Base-by-base conservation (phyloP, 1,140 invertebrate species). In the Neodiprion fabricii region DNA sequence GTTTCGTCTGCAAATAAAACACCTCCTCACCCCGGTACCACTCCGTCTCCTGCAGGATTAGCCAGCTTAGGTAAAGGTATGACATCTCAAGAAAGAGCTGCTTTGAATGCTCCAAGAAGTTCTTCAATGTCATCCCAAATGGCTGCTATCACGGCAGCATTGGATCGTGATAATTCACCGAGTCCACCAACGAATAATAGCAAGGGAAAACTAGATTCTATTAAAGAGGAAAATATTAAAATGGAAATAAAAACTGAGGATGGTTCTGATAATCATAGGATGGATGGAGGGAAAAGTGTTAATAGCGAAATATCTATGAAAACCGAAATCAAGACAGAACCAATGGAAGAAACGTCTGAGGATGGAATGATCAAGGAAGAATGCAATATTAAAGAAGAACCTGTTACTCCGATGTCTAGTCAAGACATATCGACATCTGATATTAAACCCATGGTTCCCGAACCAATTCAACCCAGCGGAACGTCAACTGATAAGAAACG, bases 281-380 rank as follows among this genome's bases (percentile, higher is more conserved):
- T 87, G 81, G 85, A 89, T 40, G 90, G 91, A n/a, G 91, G 92
- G 9, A 94, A 93, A 78, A 91, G 90, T 76, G 90, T 91, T 0
- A 92, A 93, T 74, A 92, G 90, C 77, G 93, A 92, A 61, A 85
- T 88, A 68, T 84, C 80, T 65, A 91, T 94, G n/a, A 95, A 95
- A 85, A 89, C 89, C 28, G 94, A 95, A 79, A 90, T 93, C 5
- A 95, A 95, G 82, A 89, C 90, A 72, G 93, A 94, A 81, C 89
- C 92, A 0, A 91, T 90, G 82, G 91, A 93, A 78, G 88, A 91
- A 77, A 76, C 81, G 0, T 72, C 79, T 1, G 76, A 48, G 21
- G 79, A 77, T 66, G 79, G 80, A 12, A 76, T 75, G 1, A 80
- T 85, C 8, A 89, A 87, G 53, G 85, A 88, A 67, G 87, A 89